phyloP scores from a whole-genome alignment of 2,797 vertebrate species.

The Remorina albescens region DNA sequence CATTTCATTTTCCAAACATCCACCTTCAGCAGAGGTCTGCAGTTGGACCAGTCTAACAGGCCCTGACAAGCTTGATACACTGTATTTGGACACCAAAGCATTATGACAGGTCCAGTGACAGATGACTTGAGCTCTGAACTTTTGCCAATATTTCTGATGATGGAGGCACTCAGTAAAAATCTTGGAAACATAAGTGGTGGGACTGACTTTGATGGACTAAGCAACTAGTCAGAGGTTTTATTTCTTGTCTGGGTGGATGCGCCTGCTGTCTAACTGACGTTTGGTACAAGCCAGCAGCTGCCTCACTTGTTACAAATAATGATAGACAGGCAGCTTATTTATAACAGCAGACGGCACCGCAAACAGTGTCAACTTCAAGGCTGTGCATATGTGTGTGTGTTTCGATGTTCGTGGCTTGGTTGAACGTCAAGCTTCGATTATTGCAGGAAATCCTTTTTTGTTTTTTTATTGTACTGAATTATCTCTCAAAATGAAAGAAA shows the following conservation, averaged over 20 bases:
- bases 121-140: background rate
- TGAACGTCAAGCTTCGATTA: too few species aligned
- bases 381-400: background rate
- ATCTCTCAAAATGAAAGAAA: too few species aligned
- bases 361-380: background rate
- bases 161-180: background rate
- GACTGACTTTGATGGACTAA: background rate
- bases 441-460: background rate
- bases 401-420: background rate
- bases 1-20: background rate
- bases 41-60: background rate
- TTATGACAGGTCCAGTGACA: background rate
- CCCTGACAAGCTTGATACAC: background rate
- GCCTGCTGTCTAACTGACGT: background rate
- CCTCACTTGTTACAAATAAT: background rate
- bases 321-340: background rate
- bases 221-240: background rate
- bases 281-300: background rate
- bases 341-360: background rate
- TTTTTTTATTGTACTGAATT: too few species aligned
- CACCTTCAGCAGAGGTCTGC: conserved; percentile 1
- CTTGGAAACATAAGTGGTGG: too few species aligned
- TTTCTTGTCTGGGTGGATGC: background rate
- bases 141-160: background rate
- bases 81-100: background rate